Conservation (phyloP, 2,113 vertebrate genomes). For the Actenoides lindsayi region DNA sequence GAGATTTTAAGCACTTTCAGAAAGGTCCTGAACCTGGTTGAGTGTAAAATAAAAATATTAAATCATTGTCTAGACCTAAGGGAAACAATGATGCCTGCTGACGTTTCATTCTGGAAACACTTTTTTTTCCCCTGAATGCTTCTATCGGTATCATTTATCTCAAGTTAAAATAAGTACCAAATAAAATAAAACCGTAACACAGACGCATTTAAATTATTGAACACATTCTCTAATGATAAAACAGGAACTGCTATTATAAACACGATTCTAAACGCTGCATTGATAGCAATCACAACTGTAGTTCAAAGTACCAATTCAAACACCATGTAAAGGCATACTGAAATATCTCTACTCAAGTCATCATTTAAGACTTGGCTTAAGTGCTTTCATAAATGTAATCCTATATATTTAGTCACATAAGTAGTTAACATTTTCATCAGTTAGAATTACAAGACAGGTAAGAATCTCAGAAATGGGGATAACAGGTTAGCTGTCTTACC, state of each 20-base stretch:
- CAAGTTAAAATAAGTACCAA: not conserved
- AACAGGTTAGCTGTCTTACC: conserved; percentile 81
- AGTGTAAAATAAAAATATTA: not conserved
- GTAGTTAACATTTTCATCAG: not conserved
- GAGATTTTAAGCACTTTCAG: not conserved
- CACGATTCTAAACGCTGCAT: not conserved
- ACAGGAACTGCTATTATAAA: not conserved
- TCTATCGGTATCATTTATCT: not conserved
- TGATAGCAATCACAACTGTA: not conserved
- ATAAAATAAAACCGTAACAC: not conserved
- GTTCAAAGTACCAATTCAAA: not conserved
- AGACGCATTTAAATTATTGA: not conserved
- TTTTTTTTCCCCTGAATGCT: not conserved
- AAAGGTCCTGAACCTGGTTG: not conserved
- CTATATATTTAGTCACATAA: not conserved
- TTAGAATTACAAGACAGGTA: not conserved
- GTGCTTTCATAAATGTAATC: not conserved
- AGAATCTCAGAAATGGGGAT: not conserved
- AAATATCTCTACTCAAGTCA: not conserved
- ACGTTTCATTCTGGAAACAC: not conserved
- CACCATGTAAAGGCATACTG: not conserved
- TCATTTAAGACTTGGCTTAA: not conserved
- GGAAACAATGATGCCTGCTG: not conserved
- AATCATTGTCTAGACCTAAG: not conserved
- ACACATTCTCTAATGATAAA: not conserved